phyloP scores from a whole-genome alignment of 1,140 invertebrate genomes.

The Stenopsyche tienmushanensis region DNA sequence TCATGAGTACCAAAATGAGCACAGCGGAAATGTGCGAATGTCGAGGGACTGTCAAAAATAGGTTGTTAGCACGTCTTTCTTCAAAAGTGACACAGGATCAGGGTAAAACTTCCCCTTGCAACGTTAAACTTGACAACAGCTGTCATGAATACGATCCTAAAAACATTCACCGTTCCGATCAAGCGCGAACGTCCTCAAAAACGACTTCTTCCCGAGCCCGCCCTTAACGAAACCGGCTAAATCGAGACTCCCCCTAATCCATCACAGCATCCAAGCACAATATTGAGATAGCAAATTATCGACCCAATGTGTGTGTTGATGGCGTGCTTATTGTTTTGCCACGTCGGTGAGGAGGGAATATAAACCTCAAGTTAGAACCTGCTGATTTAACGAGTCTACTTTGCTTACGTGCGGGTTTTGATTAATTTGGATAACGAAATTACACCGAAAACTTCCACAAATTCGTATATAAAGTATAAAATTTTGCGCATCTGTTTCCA shows the following conservation, averaged over 20 bases:
- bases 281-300: background rate
- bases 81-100: background rate
- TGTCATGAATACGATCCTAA: too few relatives aligned
- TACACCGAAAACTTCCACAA: background rate
- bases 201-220: too few relatives aligned
- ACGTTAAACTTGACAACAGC: too few relatives aligned
- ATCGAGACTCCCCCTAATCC: too few relatives aligned
- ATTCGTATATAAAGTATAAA: background rate
- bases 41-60: too few relatives aligned
- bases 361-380: background rate
- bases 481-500: background rate
- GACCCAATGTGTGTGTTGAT: background rate
- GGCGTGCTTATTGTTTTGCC: background rate
- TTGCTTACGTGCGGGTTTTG: background rate
- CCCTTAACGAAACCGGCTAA: too few relatives aligned
- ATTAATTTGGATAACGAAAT: slow-evolving; percentile 1
- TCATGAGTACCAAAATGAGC: too few relatives aligned
- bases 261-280: too few relatives aligned
- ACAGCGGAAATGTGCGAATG: too few relatives aligned
- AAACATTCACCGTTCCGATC: too few relatives aligned
- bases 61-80: background rate
- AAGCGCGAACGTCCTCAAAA: too few relatives aligned
- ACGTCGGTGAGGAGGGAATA: background rate
- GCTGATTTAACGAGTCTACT: background rate
- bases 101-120: too few relatives aligned